Evolutionary conservation across 2,888 invertebrate genomes (phyloP).

Genomic region (Synanthedon vespiformis): DNA sequence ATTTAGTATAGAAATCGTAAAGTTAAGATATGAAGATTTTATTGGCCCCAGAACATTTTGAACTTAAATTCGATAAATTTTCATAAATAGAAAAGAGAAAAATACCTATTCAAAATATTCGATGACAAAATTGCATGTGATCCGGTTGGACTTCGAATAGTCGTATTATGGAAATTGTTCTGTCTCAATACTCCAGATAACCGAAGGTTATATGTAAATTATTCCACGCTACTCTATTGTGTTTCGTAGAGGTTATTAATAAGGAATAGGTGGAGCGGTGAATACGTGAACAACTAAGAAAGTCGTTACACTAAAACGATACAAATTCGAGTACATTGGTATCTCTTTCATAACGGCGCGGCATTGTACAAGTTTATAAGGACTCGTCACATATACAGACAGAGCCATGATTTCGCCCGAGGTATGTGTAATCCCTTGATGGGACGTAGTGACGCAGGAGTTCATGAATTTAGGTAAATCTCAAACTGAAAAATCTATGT

Average conservation of each 20-base stretch:
- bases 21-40: no score
- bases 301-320: constrained; percentile 12
- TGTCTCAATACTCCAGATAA: constrained; percentile 52
- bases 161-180: constrained; percentile 53
- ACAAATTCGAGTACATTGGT: constrained; percentile 11
- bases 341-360: constrained; percentile 20
- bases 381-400: no score
- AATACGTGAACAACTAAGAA: constrained; percentile 1
- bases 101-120: constrained; percentile 10
- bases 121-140: constrained; percentile 54
- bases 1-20: no score
- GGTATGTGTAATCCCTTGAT: no score
- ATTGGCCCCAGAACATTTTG: no score
- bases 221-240: constrained; percentile 15
- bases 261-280: not conserved
- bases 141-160: constrained; percentile 52
- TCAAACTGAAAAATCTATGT: no score
- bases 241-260: not conserved
- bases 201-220: constrained; percentile 52
- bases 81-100: no score
- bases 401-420: no score
- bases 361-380: not conserved
- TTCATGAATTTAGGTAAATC: no score
- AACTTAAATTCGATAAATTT: no score
- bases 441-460: no score